Conservation (phyloP, 2,797 vertebrate species). For the Falco berigora region DNA sequence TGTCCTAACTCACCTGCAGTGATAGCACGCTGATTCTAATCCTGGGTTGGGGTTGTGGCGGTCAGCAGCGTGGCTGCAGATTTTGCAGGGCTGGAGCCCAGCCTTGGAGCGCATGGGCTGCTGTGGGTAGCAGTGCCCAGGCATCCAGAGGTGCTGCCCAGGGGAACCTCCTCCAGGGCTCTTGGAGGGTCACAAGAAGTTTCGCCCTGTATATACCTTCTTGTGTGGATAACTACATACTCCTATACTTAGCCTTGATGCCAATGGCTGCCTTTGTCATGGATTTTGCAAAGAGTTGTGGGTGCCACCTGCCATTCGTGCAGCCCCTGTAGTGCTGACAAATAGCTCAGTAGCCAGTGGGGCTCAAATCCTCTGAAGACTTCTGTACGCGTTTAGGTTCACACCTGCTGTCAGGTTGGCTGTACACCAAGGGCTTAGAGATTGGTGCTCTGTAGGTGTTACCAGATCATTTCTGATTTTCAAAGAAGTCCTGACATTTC, state of each 20-base stretch:
- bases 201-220: fast-evolving
- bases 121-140: background rate
- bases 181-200: background rate
- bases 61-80: background rate
- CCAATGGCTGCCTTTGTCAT: background rate
- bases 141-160: background rate
- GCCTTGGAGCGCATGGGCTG: background rate
- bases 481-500: background rate
- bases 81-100: background rate
- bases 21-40: background rate
- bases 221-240: fast-evolving
- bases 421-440: background rate
- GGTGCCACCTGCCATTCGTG: background rate
- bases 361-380: background rate
- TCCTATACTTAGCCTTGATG: background rate
- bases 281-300: background rate
- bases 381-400: background rate
- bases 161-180: background rate
- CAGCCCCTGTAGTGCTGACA: background rate
- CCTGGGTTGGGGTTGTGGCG: background rate
- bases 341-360: background rate
- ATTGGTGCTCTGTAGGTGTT: background rate
- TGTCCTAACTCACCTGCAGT: background rate
- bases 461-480: background rate
- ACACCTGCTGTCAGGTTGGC: background rate